These are phyloP conservation scores for Stichodactyla mertensii DNA, from an alignment of 64 coral and sea anemone species.

Conservation along the genomic window DNA sequence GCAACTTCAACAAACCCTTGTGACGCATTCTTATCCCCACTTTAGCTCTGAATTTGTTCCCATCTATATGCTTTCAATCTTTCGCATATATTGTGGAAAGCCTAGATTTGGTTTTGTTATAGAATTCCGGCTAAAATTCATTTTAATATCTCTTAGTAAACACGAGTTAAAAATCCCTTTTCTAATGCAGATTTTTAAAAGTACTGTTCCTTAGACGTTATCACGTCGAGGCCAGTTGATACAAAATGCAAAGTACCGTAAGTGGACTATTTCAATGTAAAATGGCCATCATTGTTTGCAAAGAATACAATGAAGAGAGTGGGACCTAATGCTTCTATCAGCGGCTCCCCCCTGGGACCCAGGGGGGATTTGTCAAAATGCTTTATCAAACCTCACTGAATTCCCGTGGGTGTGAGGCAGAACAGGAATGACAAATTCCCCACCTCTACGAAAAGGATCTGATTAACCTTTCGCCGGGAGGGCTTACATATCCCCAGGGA, in stretches of 20 bases:
- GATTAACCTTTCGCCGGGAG: too few species aligned
- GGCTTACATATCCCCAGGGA: too few species aligned
- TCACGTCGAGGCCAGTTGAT: background rate
- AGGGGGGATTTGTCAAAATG: too few species aligned
- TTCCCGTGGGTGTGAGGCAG: too few species aligned
- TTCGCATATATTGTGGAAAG: background rate
- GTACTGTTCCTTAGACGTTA: background rate
- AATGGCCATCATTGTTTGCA: background rate
- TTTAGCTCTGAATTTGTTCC: background rate
- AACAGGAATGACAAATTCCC: too few species aligned
- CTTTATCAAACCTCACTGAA: too few species aligned
- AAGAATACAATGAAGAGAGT: background rate
- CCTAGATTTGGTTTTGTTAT: background rate
- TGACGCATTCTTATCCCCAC: background rate
- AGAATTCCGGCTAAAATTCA: background rate
- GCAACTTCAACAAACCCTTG: background rate
- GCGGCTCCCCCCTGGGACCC: too few species aligned
- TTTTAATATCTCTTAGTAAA: background rate
- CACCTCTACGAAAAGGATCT: too few species aligned
- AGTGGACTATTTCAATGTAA: background rate
- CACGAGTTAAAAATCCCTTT: background rate
- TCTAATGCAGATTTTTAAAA: conserved; percentile 7
- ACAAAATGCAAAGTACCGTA: background rate
- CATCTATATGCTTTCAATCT: background rate
- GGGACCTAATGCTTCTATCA: background rate